Conservation (phyloP, 2,797 vertebrate species). For the Numenius phaeopus region DNA sequence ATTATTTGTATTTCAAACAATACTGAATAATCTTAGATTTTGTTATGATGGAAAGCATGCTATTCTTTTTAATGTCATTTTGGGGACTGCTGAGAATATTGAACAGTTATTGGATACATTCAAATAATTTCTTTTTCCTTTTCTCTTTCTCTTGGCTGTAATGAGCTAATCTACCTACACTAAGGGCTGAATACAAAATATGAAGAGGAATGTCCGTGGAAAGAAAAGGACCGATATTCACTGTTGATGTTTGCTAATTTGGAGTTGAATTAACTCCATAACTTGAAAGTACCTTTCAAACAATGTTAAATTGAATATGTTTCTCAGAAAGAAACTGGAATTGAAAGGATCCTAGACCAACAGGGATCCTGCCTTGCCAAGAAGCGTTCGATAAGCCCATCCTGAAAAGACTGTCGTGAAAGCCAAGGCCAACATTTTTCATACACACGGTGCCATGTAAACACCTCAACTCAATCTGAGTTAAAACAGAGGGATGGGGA, state of each 20-base stretch:
- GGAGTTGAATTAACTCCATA: neutral
- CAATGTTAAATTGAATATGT: neutral
- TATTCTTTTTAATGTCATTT: slow-evolving; percentile 55
- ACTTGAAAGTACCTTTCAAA: neutral
- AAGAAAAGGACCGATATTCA: neutral
- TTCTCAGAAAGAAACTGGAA: neutral
- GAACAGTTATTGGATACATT: slow-evolving; percentile 29
- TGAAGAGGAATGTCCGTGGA: neutral
- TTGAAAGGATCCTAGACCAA: neutral
- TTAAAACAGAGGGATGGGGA: neutral
- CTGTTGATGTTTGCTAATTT: neutral
- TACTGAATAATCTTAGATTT: slow-evolving; percentile 52
- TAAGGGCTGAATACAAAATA: neutral
- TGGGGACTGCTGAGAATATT: neutral
- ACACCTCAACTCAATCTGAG: neutral
- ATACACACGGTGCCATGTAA: neutral
- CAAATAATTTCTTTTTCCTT: neutral
- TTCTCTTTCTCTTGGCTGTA: neutral
- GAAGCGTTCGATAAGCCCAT: neutral
- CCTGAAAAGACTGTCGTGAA: neutral
- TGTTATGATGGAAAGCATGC: slow-evolving; percentile 15
- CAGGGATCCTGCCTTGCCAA: neutral
- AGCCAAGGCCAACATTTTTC: neutral
- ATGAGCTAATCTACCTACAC: neutral
- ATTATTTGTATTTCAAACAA: slow-evolving; percentile 59